Percentiles rank a stretch among this genome's conserved stretches.
These are phyloP conservation scores for Bungarus multicinctus DNA, from an alignment of 2,113 vertebrate species.

Conservation along the genomic window DNA sequence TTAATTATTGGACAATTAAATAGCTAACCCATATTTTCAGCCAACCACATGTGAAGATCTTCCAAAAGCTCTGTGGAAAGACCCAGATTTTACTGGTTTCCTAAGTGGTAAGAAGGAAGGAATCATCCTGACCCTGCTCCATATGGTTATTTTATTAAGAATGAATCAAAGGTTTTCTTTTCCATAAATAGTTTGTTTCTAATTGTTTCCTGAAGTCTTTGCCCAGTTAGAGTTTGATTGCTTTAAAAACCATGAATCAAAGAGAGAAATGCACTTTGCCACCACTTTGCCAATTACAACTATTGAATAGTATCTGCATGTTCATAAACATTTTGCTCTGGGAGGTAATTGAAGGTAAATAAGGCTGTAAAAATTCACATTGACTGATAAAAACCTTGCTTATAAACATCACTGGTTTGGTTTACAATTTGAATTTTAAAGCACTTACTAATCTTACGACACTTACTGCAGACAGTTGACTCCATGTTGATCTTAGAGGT, in stretches of 20 bases:
- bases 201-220: background rate
- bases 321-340: background rate
- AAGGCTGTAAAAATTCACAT: conserved; percentile 11
- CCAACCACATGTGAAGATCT: background rate
- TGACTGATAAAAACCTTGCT: background rate
- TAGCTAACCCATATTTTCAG: background rate
- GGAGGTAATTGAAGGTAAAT: background rate
- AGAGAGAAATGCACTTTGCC: background rate
- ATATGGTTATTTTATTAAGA: background rate
- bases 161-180: background rate
- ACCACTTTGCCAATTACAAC: background rate
- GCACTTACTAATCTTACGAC: background rate
- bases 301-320: background rate
- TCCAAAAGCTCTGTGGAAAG: background rate
- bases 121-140: background rate
- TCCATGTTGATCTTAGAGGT: conserved; percentile 88
- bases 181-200: background rate
- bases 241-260: background rate
- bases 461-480: conserved; percentile 90
- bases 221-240: background rate
- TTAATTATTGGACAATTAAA: background rate
- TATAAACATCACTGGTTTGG: background rate
- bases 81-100: background rate
- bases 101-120: background rate
- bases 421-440: background rate